Evolutionary conservation across 2,113 vertebrate species (phyloP).

Genomic region (Myiozetetes cayanensis): DNA sequence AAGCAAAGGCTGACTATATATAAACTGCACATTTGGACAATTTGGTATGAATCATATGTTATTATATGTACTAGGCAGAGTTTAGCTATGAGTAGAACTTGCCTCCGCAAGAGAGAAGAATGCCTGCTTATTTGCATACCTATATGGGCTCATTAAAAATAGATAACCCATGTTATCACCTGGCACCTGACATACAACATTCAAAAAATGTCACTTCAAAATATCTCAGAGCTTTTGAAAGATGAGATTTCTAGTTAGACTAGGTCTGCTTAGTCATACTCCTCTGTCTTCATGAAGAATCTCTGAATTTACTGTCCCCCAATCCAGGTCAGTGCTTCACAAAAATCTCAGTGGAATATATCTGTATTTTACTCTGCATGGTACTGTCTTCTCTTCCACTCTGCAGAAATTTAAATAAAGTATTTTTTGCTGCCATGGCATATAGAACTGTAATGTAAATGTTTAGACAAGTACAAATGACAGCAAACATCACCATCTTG

Average conservation of each 20-base stretch:
- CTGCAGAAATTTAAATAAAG: not conserved
- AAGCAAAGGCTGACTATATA: not conserved
- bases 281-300: not conserved
- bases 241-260: not conserved
- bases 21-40: not conserved
- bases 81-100: not conserved
- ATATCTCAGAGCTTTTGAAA: not conserved
- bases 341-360: not conserved
- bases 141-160: not conserved
- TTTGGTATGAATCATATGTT: not conserved
- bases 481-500: not conserved
- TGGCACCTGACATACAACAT: not conserved
- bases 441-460: not conserved
- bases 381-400: not conserved
- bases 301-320: not conserved
- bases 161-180: not conserved
- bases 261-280: not conserved
- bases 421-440: not conserved
- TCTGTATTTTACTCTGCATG: not conserved
- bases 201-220: slow-evolving; percentile 5
- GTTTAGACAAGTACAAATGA: not conserved
- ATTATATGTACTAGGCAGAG: not conserved
- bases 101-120: not conserved
- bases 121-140: not conserved
- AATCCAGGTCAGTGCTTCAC: not conserved